Conservation (phyloP, 1,140 invertebrate species). For the Drosophila littoralis region DNA sequence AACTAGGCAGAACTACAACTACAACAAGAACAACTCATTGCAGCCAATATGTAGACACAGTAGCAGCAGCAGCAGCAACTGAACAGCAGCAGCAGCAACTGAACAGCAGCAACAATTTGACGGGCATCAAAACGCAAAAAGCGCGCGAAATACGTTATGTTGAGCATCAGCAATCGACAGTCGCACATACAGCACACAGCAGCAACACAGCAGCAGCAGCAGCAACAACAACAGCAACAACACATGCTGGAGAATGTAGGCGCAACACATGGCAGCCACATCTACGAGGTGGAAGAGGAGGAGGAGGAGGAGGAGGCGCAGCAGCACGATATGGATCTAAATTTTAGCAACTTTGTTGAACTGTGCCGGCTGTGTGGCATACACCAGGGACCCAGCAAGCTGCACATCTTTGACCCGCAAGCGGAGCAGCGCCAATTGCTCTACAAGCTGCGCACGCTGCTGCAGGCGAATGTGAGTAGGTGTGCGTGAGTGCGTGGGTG, state of each 20-base stretch:
- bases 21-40: background rate
- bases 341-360: constrained; percentile 88
- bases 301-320: constrained; percentile 12
- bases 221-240: constrained; percentile 21
- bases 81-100: background rate
- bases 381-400: constrained; percentile 86
- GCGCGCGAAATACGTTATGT: constrained; percentile 36
- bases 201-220: constrained; percentile 19
- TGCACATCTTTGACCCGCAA: constrained; percentile 89
- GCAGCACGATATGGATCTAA: constrained; percentile 86
- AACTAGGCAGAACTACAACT: background rate
- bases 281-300: constrained; percentile 2
- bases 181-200: constrained; percentile 29
- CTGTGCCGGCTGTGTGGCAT: constrained; percentile 89
- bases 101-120: background rate
- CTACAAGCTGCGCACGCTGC: constrained; percentile 88
- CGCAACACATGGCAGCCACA: constrained; percentile 47
- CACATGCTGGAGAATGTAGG: constrained; percentile 17
- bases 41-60: constrained; percentile 10
- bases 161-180: constrained; percentile 31
- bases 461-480: constrained; percentile 85
- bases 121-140: background rate
- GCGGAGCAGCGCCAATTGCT: constrained; percentile 88
- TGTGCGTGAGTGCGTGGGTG: background rate
- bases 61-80: background rate